Conservation (phyloP, 2,113 vertebrate species). For the Smithornis capensis region DNA sequence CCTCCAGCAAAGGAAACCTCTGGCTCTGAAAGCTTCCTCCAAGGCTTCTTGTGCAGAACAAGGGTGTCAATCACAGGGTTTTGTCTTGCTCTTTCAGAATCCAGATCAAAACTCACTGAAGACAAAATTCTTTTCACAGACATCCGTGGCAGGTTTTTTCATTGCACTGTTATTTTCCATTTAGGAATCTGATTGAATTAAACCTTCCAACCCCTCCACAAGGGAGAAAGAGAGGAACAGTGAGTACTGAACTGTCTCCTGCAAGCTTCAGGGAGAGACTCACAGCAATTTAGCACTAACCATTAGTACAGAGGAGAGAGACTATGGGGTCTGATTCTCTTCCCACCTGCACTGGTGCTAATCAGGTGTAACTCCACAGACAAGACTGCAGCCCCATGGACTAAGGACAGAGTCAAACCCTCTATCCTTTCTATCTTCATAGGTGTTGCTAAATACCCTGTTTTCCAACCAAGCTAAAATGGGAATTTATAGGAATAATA, state of each 20-base stretch:
- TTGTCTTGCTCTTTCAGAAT: constrained; percentile 7
- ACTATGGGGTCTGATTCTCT: neutral
- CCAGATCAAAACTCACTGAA: constrained; percentile 19
- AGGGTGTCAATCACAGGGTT: constrained; percentile 44
- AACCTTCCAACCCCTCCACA: constrained; percentile 14
- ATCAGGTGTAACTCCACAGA: neutral
- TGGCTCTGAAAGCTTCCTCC: constrained; percentile 31
- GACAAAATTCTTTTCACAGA: constrained; percentile 18
- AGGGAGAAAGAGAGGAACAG: constrained; percentile 44
- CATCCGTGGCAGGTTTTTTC: neutral
- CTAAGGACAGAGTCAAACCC: neutral
- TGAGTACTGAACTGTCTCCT: neutral
- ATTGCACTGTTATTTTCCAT: neutral
- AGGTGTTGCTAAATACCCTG: neutral
- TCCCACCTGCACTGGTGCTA: neutral
- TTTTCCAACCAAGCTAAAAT: neutral
- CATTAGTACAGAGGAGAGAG: neutral
- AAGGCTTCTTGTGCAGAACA: constrained; percentile 38
- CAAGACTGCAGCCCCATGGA: neutral
- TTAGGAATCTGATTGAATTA: constrained; percentile 53
- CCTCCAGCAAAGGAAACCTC: constrained; percentile 47
- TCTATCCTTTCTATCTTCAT: neutral
- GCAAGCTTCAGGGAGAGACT: neutral
- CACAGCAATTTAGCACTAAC: neutral
- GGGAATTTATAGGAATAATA: constrained; percentile 40